These are phyloP conservation scores for Melanotaenia boesemani DNA, from an alignment of 2,797 vertebrate species.

Conservation along the genomic window DNA sequence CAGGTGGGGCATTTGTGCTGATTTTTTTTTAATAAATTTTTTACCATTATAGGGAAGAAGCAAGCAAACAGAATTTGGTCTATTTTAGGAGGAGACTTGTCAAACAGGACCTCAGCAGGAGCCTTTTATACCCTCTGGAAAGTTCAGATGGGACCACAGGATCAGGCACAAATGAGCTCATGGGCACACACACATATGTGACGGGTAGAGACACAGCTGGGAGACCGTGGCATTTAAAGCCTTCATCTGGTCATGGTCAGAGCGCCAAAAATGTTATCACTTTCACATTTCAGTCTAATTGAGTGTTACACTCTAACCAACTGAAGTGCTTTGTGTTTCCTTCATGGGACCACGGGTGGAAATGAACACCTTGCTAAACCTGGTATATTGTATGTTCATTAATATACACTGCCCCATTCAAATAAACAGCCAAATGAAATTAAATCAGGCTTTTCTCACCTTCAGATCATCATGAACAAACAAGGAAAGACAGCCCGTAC, in stretches of 20 bases:
- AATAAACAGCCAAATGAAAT: too few species aligned
- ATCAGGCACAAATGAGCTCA: constrained; percentile 25
- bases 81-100: constrained; percentile 69
- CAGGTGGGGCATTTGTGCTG: constrained; percentile 18
- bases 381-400: too few species aligned
- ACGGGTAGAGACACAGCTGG: constrained; percentile 1
- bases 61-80: constrained; percentile 52
- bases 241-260: constrained; percentile 33
- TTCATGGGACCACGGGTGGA: too few species aligned
- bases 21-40: constrained; percentile 21
- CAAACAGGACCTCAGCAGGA: constrained; percentile 61
- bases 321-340: not conserved
- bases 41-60: constrained; percentile 45
- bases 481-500: not conserved
- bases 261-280: constrained; percentile 22
- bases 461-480: not conserved
- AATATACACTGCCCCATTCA: too few species aligned
- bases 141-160: constrained; percentile 66
- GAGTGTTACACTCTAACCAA: constrained; percentile 12
- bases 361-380: too few species aligned
- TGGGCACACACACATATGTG: constrained; percentile 4
- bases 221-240: constrained; percentile 12
- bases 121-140: constrained; percentile 61
- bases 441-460: constrained; percentile 5
- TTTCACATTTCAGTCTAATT: constrained; percentile 13